Evolutionary conservation across 1,140 invertebrate species (phyloP).

Genomic region (Drosophila carrolli): DNA sequence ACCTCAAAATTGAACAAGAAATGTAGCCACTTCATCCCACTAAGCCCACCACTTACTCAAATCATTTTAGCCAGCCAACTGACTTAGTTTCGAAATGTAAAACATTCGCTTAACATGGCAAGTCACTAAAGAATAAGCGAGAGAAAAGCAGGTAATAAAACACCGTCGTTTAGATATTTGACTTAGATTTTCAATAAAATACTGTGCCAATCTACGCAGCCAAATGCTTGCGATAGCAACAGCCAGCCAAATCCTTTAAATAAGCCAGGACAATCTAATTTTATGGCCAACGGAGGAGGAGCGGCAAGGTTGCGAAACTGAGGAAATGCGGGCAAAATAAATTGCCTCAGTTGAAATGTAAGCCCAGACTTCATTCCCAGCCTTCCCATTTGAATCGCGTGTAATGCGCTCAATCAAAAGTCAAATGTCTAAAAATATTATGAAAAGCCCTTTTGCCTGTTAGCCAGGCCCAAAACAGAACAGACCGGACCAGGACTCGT

Average conservation of each 20-base stretch:
- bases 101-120: slow-evolving; percentile 61
- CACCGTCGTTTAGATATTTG: slow-evolving; percentile 75
- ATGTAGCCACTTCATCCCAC: slow-evolving; percentile 28
- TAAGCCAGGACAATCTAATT: slow-evolving; percentile 80
- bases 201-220: slow-evolving; percentile 58
- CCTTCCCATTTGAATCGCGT: slow-evolving; percentile 49
- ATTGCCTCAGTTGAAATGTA: slow-evolving; percentile 75
- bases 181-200: slow-evolving; percentile 79
- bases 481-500: slow-evolving; percentile 26
- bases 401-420: slow-evolving; percentile 83
- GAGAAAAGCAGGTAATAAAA: slow-evolving; percentile 73
- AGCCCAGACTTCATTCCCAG: slow-evolving; percentile 39
- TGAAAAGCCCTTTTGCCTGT: slow-evolving; percentile 74
- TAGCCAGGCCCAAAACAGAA: slow-evolving; percentile 20
- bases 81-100: slow-evolving; percentile 38
- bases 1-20: slow-evolving; percentile 36
- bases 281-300: slow-evolving; percentile 48
- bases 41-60: slow-evolving; percentile 14
- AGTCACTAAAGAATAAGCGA: slow-evolving; percentile 8
- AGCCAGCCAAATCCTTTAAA: slow-evolving; percentile 61
- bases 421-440: slow-evolving; percentile 83
- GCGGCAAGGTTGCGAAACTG: slow-evolving; percentile 13
- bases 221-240: slow-evolving; percentile 31
- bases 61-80: slow-evolving; percentile 1
- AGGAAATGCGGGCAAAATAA: slow-evolving; percentile 62